Evolutionary conservation across 2,888 invertebrate species (phyloP).

Genomic region (Cantharis flavilabris): DNA sequence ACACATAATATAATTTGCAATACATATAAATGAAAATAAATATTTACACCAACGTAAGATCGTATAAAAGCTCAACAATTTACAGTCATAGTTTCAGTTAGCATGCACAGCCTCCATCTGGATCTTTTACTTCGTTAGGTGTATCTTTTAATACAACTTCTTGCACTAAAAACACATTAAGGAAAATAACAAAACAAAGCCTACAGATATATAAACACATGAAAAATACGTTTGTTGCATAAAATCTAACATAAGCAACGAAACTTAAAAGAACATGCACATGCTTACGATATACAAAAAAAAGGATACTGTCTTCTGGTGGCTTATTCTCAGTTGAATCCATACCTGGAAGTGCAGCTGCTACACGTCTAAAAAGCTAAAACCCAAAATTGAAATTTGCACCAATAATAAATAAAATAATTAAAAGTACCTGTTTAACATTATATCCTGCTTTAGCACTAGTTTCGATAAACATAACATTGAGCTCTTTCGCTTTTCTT

Average conservation of each 20-base stretch:
- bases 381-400: constrained; percentile 44
- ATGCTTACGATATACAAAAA: constrained; percentile 34
- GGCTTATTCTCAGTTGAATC: constrained; percentile 95
- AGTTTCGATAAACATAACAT: constrained; percentile 99
- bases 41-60: constrained; percentile 20
- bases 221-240: neutral
- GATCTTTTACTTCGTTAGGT: constrained; percentile 91
- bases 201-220: constrained; percentile 1
- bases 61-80: constrained; percentile 20
- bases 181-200: constrained; percentile 59
- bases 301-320: constrained; percentile 96
- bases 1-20: constrained; percentile 1
- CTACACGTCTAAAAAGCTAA: constrained; percentile 95
- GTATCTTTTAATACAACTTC: constrained; percentile 97
- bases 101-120: constrained; percentile 93
- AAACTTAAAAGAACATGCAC: constrained; percentile 34
- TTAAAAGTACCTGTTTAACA: constrained; percentile 85
- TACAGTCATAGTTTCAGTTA: constrained; percentile 53
- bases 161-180: constrained; percentile 81
- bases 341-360: constrained; percentile 98
- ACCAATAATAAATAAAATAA: neutral
- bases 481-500: constrained; percentile 97
- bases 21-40: constrained; percentile 31
- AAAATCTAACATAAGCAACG: constrained; percentile 5
- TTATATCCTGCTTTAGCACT: constrained; percentile 99